phyloP scores from a whole-genome alignment of 2,888 invertebrate genomes.

The Crioceris asparagi region DNA sequence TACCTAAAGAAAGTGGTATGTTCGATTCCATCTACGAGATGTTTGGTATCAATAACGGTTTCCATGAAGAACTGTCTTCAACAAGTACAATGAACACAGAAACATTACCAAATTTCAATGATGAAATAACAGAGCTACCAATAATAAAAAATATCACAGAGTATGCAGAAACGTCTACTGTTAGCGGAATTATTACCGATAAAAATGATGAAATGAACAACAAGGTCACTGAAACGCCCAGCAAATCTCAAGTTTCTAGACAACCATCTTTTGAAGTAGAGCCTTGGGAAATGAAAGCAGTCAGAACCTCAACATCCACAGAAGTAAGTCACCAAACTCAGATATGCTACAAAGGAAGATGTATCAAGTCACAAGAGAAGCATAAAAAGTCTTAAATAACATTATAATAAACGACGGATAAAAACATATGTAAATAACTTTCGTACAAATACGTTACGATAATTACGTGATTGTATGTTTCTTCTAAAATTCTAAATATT shows the following conservation, averaged over 20 bases:
- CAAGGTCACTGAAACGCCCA: slow-evolving; percentile 16
- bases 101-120: slow-evolving; percentile 25
- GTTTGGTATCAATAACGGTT: slow-evolving; percentile 28
- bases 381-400: too few relatives aligned
- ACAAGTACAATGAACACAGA: slow-evolving; percentile 10
- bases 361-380: slow-evolving; percentile 51
- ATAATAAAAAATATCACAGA: slow-evolving; percentile 7
- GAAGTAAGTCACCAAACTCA: slow-evolving; percentile 79
- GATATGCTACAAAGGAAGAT: slow-evolving; percentile 78
- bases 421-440: too few relatives aligned
- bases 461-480: too few relatives aligned
- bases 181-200: slow-evolving; percentile 14
- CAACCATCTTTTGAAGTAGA: slow-evolving; percentile 28
- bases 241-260: too few relatives aligned
- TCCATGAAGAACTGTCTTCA: not conserved
- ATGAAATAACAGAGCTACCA: slow-evolving; percentile 25
- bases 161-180: slow-evolving; percentile 10
- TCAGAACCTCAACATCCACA: slow-evolving; percentile 70
- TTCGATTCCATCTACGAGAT: slow-evolving; percentile 33
- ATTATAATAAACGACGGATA: too few relatives aligned
- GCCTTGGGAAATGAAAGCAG: slow-evolving; percentile 45
- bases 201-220: slow-evolving; percentile 15
- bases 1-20: slow-evolving; percentile 12
- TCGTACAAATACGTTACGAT: too few relatives aligned
- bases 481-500: too few relatives aligned